A percentile compares a stretch with the other conserved stretches of the same genome.
phyloP scores from a whole-genome alignment of 2,797 vertebrate species.

The Staurois parvus region DNA sequence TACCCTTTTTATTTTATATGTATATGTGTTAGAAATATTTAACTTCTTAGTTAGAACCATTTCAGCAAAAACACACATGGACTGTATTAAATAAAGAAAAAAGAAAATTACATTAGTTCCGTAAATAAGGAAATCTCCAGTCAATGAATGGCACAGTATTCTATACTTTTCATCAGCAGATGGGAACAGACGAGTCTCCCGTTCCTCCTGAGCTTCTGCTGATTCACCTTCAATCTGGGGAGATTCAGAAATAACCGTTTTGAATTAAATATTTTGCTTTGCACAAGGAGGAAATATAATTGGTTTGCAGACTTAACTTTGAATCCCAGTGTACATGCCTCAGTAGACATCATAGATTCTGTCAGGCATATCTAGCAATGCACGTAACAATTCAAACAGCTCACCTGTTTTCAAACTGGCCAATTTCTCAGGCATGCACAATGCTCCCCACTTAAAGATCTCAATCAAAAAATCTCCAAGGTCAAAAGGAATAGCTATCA shows the following conservation, averaged over 20 bases:
- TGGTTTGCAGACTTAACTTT: background rate
- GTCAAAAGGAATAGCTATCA: too few species aligned
- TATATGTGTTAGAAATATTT: too few species aligned
- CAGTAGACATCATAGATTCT: too few species aligned
- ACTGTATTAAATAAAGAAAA: background rate
- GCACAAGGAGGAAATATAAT: background rate
- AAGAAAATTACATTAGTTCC: constrained; percentile 89
- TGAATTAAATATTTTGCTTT: background rate
- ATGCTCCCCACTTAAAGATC: too few species aligned
- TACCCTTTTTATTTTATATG: too few species aligned
- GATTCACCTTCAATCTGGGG: constrained; percentile 90
- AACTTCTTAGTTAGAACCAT: too few species aligned
- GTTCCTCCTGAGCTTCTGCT: constrained; percentile 83
- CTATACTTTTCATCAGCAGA: constrained; percentile 84
- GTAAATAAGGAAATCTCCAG: constrained; percentile 92
- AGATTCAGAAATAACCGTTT: background rate
- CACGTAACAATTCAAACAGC: too few species aligned
- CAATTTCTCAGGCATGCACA: too few species aligned
- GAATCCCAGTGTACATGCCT: background rate
- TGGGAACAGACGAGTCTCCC: constrained; percentile 93
- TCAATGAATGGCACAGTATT: constrained; percentile 91
- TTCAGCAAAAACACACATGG: too few species aligned
- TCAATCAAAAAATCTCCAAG: too few species aligned
- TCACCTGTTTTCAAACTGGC: too few species aligned
- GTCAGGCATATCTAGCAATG: too few species aligned